phyloP scores from a whole-genome alignment of 1,140 invertebrate species.

The Meloidogyne chitwoodi region DNA sequence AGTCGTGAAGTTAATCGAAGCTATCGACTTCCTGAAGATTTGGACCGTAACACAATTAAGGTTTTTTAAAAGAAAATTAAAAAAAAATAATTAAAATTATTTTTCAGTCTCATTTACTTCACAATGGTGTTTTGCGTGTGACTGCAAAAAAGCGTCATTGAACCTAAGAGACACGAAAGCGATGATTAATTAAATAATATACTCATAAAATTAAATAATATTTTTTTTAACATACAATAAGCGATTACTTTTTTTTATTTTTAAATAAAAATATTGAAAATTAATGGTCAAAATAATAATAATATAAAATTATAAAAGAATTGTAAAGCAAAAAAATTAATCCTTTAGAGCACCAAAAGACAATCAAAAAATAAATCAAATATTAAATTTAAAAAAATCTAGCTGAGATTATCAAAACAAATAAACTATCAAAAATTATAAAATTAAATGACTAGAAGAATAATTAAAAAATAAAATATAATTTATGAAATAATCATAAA shows the following conservation, averaged over 20 bases:
- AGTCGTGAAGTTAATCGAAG: conserved; percentile 11
- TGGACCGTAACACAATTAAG: conserved; percentile 1
- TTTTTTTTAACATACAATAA: neutral
- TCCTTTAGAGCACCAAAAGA: too few species aligned
- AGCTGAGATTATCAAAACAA: neutral
- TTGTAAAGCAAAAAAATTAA: too few species aligned
- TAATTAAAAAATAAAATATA: neutral
- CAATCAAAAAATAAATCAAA: too few species aligned
- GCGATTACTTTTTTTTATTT: neutral
- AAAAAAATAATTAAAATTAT: neutral
- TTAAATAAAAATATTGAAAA: neutral
- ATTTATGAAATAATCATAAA: conserved; percentile 20
- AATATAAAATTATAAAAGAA: too few species aligned
- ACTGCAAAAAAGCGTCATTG: neutral
- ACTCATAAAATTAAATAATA: neutral
- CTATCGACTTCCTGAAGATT: neutral
- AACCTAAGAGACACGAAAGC: neutral
- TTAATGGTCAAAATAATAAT: too few species aligned
- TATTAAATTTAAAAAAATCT: too few species aligned
- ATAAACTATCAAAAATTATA: neutral
- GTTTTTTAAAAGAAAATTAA: neutral
- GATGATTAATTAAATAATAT: neutral
- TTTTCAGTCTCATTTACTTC: neutral
- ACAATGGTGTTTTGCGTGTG: neutral
- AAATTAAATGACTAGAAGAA: neutral